Evolutionary conservation across 2,797 vertebrate genomes (phyloP), one percentile per base, ranked within the genome.

Genomic region (Tadarida brasiliensis): DNA sequence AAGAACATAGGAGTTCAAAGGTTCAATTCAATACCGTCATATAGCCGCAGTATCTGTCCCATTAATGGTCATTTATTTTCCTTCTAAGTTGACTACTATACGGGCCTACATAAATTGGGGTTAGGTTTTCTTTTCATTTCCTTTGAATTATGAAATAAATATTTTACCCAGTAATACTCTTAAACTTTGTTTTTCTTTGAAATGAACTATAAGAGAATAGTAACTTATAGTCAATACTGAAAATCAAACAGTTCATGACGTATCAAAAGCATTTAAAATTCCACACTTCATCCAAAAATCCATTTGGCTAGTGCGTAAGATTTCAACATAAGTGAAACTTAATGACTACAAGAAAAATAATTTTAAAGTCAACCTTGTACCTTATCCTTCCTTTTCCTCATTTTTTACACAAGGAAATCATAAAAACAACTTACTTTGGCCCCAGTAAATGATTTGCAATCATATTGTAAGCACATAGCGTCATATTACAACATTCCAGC

Each of bases 301-400:
- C 11, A 87, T 96, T 95, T 94, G 49, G 33, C 92, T 94, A 93
- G 33, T 26, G 11, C 8, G 39, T 77, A 92, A 97, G 57, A 80
- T 91, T 67, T 67, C 96, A 97, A 91, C 0, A 1, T 90, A 97
- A 77, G 0, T 82, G 94, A 65, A 97, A 76, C 63, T 77, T 95
- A 94, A 94, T 96, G 90, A 97, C 87, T 92, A 20, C 14, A 63
- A 59, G 67, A 44, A 80, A 92, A 94, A 51, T 98, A 95, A 96
- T 97, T 98, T 98, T 97, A 96, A 71, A 83, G 24, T 96, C 94
- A 84, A 97, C 97, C 68, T 97, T 96, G 90, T 71, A 76, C 87
- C 90, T n/a, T 91, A 92, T 87, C 20, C 2, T 85, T 87, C 44
- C 54, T 97, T 97, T 95, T 67, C 77, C 44, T 97, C 10, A 19